Evolutionary conservation across 2,888 invertebrate species (phyloP), one percentile per base, ranked within the genome.

Genomic region (Nomada ruficornis): DNA sequence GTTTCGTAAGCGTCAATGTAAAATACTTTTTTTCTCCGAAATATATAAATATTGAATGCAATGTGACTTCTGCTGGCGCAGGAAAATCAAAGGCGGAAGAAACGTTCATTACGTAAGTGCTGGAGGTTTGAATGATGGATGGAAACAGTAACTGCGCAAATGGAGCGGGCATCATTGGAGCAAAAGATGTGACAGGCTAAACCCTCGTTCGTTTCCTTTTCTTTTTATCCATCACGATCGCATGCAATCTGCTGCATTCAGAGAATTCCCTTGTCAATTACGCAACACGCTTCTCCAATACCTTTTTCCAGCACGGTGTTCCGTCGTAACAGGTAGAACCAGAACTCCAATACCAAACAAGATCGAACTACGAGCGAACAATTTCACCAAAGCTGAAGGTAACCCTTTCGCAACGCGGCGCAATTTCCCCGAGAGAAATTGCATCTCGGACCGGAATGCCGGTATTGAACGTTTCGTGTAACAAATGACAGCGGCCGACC

Each of bases 231-330:
- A 29, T 36, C 63, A 15, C 23, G 29, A 10, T 18, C 57, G 26
- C 42, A n/a, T 11, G 55, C 11, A n/a, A 18, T 20, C n/a, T 55
- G 55, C 29, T 26, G 54, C 36, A 57, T 77, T 63, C 55, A 42
- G 18, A 44, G 50, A 68, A 69, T 60, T 79, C 55, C 15, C 68
- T 67, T 11, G 42, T 47, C 57, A 57, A 57, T 82, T 75, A 63
- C 67, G 80, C 54, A 82, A 82, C 55, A 11, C 62, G 18, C 20
- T 65, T 52, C 57, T 70, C 52, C 68, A 47, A 62, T 62, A 68
- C 50, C 54, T 64, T 78, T 72, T 80, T 44, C 47, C 36, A 1
- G 4, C 57, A 42, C 67, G 15, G n/a, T 20, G n/a, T 60, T 65
- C 47, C 36, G 11, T 71, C 57, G 70, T 36, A 55, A 36, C 79